These are phyloP conservation scores for Pseudochirops corinnae DNA, from an alignment of 2,797 vertebrate species.

Conservation along the genomic window DNA sequence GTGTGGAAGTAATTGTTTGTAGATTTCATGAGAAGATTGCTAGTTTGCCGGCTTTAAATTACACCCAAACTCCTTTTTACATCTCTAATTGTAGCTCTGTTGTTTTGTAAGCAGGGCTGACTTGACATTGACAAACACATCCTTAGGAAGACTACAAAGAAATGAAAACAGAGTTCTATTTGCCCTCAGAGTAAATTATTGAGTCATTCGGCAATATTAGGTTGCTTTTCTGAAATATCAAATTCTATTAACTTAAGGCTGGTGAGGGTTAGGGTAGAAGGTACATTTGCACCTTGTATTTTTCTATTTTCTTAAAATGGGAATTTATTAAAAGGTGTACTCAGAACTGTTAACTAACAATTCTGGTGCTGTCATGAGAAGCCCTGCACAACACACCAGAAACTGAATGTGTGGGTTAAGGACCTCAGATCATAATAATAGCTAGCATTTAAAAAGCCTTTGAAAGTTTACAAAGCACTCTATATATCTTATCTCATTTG, in stretches of 20 bases:
- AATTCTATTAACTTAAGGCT: conserved; percentile 68
- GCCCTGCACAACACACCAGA: neutral
- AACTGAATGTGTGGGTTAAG: neutral
- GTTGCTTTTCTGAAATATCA: conserved; percentile 65
- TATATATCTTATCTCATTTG: neutral
- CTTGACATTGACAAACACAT: conserved; percentile 82
- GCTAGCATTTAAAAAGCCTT: neutral
- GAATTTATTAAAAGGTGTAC: neutral
- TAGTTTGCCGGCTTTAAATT: conserved; percentile 81
- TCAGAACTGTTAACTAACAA: neutral
- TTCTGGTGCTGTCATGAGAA: neutral
- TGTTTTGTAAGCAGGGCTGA: conserved; percentile 79
- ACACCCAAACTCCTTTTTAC: conserved; percentile 80
- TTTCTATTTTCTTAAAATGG: neutral
- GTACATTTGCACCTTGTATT: neutral
- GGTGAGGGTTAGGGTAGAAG: conserved; percentile 42
- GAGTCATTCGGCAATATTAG: conserved; percentile 63
- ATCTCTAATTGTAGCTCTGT: conserved; percentile 83
- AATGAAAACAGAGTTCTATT: conserved; percentile 74
- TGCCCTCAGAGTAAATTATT: conserved; percentile 71
- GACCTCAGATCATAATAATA: neutral
- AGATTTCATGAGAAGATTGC: conserved; percentile 82
- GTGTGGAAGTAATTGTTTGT: conserved; percentile 80
- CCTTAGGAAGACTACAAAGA: conserved; percentile 75
- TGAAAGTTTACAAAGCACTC: neutral